Percentiles rank a stretch among this genome's conserved stretches.
phyloP scores from a whole-genome alignment of 2,797 vertebrate genomes.

The Microcaecilia unicolor region DNA sequence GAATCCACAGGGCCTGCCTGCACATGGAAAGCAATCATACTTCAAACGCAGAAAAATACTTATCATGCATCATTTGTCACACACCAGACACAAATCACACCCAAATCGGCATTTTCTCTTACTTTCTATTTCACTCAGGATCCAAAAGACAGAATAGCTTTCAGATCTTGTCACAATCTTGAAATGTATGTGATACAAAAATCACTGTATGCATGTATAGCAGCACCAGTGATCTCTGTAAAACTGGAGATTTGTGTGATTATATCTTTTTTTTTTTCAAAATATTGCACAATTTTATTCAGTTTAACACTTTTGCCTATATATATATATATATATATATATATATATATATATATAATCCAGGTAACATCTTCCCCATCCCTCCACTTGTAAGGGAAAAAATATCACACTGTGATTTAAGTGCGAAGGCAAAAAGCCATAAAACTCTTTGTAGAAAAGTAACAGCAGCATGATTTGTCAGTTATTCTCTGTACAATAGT shows the following conservation, averaged over 20 bases:
- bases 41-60: constrained; percentile 61
- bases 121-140: constrained; percentile 54
- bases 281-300: constrained; percentile 90
- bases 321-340: not conserved
- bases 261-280: too few relatives aligned
- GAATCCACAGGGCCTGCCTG: constrained; percentile 81
- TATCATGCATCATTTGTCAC: constrained; percentile 59
- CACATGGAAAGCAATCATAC: constrained; percentile 56
- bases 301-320: constrained; percentile 51
- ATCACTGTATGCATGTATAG: constrained; percentile 19
- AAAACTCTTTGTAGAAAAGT: constrained; percentile 46
- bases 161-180: constrained; percentile 70
- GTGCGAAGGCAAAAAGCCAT: constrained; percentile 57
- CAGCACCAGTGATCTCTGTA: too few relatives aligned
- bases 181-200: constrained; percentile 67
- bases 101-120: constrained; percentile 54
- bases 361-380: too few relatives aligned
- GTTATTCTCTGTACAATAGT: constrained; percentile 59
- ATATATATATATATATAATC: constrained; percentile 17
- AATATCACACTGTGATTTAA: constrained; percentile 52
- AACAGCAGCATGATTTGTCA: constrained; percentile 68
- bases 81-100: constrained; percentile 65
- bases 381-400: too few relatives aligned
- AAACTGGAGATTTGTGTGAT: too few relatives aligned
- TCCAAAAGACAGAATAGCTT: constrained; percentile 82